phyloP scores from a whole-genome alignment of 2,797 vertebrate species.

The Clamator glandarius region DNA sequence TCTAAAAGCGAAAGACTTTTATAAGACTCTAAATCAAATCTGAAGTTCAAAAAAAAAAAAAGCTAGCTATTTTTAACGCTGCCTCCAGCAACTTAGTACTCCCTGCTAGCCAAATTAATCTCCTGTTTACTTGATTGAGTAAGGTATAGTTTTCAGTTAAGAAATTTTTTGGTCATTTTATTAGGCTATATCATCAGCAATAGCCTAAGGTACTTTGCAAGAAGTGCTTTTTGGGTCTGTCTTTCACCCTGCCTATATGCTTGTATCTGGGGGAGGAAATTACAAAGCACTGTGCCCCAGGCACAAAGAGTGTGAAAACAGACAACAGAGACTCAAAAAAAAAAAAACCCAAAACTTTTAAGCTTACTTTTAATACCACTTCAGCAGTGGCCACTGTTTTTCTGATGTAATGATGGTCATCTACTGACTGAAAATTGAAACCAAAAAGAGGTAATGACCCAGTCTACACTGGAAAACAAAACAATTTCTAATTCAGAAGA shows the following conservation, averaged over 20 bases:
- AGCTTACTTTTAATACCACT: not conserved
- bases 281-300: not conserved
- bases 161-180: conserved; percentile 27
- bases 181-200: conserved; percentile 29
- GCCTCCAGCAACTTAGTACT: conserved; percentile 52
- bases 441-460: not conserved
- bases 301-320: not conserved
- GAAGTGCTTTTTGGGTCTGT: not conserved
- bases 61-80: conserved; percentile 49
- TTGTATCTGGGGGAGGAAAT: not conserved
- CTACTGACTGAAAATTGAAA: not conserved
- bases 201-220: not conserved
- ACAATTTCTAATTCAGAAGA: not conserved
- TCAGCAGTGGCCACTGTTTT: not conserved
- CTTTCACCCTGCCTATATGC: not conserved
- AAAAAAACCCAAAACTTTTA: not conserved
- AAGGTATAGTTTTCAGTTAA: not conserved
- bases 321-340: not conserved
- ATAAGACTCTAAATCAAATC: conserved; percentile 55
- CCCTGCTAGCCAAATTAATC: conserved; percentile 39
- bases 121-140: conserved; percentile 51
- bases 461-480: not conserved
- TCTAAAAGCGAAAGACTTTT: conserved; percentile 41
- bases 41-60: not conserved
- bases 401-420: not conserved